These are phyloP conservation scores for Melanotaenia parkinsoni DNA, from an alignment of 2,797 vertebrate species.

Conservation along the genomic window DNA sequence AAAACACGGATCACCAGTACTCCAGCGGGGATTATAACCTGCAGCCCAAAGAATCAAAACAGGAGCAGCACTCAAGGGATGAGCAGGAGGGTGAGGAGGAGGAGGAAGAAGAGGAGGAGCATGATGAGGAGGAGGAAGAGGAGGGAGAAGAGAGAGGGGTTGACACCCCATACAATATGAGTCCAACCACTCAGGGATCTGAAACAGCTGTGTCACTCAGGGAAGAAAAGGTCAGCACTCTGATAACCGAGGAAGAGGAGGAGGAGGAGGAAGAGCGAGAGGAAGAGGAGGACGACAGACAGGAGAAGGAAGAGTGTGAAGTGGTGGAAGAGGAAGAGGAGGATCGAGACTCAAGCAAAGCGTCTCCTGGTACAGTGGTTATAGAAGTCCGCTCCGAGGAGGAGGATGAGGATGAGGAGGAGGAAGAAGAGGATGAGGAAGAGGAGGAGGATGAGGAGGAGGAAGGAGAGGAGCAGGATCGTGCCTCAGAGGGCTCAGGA, in stretches of 20 bases:
- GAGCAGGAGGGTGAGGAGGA: neutral
- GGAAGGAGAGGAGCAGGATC: conserved; percentile 81
- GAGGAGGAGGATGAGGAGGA: conserved; percentile 86
- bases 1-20: conserved; percentile 86
- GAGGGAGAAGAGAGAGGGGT: conserved; percentile 59
- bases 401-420: conserved; percentile 80
- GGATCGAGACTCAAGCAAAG: conserved; percentile 32
- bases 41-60: conserved; percentile 70
- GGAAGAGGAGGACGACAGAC: conserved; percentile 53
- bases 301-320: conserved; percentile 81
- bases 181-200: conserved; percentile 76
- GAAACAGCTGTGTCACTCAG: conserved; percentile 66
- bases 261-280: conserved; percentile 64
- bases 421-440: conserved; percentile 86
- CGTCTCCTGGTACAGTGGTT: no score
- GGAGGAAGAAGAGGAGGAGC: conserved; percentile 40
- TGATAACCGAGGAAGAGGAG: conserved; percentile 66
- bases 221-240: conserved; percentile 64
- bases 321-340: conserved; percentile 84
- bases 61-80: conserved; percentile 23
- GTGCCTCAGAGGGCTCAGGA: conserved; percentile 87
- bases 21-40: conserved; percentile 82
- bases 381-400: conserved; percentile 51
- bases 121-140: conserved; percentile 50
- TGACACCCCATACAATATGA: conserved; percentile 57